A percentile compares a stretch with the other conserved stretches of the same genome.
These are phyloP conservation scores for Eupleurogrammus muticus DNA, from an alignment of 2,797 vertebrate species.

Conservation along the genomic window DNA sequence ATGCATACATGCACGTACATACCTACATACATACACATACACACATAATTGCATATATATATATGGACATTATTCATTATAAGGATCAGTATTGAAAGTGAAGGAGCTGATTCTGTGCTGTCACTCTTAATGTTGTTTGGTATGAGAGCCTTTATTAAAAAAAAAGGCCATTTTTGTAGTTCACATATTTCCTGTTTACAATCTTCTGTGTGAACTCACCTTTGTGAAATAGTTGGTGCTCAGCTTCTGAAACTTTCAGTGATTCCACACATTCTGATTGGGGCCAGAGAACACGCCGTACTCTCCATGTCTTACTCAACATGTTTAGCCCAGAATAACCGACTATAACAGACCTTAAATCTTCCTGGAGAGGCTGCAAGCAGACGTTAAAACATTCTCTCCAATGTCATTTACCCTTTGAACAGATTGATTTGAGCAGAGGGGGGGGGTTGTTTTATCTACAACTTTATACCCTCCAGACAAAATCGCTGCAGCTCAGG, in stretches of 20 bases:
- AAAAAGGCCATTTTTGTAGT: neutral
- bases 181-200: slow-evolving; percentile 8
- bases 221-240: neutral
- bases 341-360: slow-evolving; percentile 30
- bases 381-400: slow-evolving; percentile 16
- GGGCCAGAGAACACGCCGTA: slow-evolving; percentile 14
- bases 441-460: neutral
- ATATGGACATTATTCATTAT: neutral
- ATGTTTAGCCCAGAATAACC: slow-evolving; percentile 32
- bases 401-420: slow-evolving; percentile 19
- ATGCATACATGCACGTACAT: too few species aligned
- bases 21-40: too few species aligned
- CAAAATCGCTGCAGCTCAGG: slow-evolving; percentile 21
- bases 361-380: neutral
- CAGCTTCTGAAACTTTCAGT: slow-evolving; percentile 7
- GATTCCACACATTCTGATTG: slow-evolving; percentile 10
- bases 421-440: slow-evolving; percentile 4
- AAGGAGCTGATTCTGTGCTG: neutral
- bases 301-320: slow-evolving; percentile 10
- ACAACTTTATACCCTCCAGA: slow-evolving; percentile 9
- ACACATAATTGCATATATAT: too few species aligned
- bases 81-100: slow-evolving; percentile 7
- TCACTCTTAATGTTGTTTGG: slow-evolving; percentile 9
- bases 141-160: neutral
- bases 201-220: slow-evolving; percentile 1